These are phyloP conservation scores for Turritopsis dohrnii DNA, from an alignment of 30 jellyfish, hydroid and myxozoan species.

Conservation along the genomic window DNA sequence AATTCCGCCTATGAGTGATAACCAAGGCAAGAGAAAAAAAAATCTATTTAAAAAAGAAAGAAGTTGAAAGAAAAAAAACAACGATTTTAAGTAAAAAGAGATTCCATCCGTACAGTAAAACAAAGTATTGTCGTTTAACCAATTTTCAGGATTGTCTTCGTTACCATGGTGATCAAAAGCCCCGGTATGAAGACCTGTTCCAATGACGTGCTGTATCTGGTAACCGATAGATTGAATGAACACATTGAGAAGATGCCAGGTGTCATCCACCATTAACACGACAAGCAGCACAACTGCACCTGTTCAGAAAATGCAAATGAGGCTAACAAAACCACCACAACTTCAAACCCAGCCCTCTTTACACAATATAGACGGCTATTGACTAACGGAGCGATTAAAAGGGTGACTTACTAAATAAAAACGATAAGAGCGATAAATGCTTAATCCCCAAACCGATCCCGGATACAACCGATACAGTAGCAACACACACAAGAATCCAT, in stretches of 20 bases:
- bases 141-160: neutral
- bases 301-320: neutral
- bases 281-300: neutral
- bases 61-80: too few species aligned
- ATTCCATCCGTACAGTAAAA: neutral
- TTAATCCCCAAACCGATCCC: constrained; percentile 6
- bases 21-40: too few species aligned
- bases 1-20: too few species aligned
- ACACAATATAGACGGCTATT: too few species aligned
- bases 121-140: neutral
- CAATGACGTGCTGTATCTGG: neutral
- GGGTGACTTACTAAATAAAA: neutral
- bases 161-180: neutral
- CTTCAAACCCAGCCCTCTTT: too few species aligned
- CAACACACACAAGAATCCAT: neutral
- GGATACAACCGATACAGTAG: neutral
- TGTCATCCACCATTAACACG: neutral
- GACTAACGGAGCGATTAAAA: too few species aligned
- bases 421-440: neutral
- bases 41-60: too few species aligned
- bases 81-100: neutral
- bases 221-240: neutral
- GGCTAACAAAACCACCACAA: too few species aligned
- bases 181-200: neutral
- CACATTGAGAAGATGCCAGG: neutral